Evolutionary conservation across 2,113 vertebrate genomes (phyloP), one percentile per base, ranked within the genome.

Genomic region (Dasyornis broadbenti): DNA sequence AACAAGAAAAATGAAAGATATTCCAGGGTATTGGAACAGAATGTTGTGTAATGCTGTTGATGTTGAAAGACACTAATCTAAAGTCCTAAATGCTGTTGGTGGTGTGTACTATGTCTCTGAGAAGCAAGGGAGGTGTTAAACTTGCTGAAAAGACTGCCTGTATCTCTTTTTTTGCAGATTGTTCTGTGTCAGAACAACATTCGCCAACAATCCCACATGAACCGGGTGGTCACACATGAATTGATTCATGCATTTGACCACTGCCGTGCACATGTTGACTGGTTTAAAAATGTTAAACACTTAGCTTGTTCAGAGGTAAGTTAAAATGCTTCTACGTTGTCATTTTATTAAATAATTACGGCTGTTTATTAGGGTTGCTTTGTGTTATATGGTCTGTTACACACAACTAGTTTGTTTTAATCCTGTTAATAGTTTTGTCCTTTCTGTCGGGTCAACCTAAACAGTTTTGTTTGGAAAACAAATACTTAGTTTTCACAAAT

Each of bases 111-210:
- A 7, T 16, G 17, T n/a, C 10, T 76, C 50, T 82, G 33, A 68
- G 31, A 33, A 80, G 11, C 71, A 26, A 40, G 40, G 13, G 10
- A 84, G 20, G 8, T 65, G 28, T 26, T 93, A 79, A 76, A 88
- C 24, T 22, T 69, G 22, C 6, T 60, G 52, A 76, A 86, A 89
- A 65, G 37, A 3, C 22, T 54, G 8, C 23, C 26, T 81, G 0
- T 79, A 6, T 94, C 45, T 84, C 52, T 95, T 68, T 26, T 83
- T 97, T 24, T 92, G 19, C 96, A 99, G 99, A 99, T 99, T 72
- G 99, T 99, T 95, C 95, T 99, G 89, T 99, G 99, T 97, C 99
- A 99, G 98, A 99, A 99, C 97, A 99, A 99, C 92, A 99, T 99
- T 97, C 98, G 95, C 33, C 98, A 97, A 31, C 99, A 99, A 97